phyloP scores from a whole-genome alignment of 2,797 vertebrate genomes.

The Rachycentron canadum region DNA sequence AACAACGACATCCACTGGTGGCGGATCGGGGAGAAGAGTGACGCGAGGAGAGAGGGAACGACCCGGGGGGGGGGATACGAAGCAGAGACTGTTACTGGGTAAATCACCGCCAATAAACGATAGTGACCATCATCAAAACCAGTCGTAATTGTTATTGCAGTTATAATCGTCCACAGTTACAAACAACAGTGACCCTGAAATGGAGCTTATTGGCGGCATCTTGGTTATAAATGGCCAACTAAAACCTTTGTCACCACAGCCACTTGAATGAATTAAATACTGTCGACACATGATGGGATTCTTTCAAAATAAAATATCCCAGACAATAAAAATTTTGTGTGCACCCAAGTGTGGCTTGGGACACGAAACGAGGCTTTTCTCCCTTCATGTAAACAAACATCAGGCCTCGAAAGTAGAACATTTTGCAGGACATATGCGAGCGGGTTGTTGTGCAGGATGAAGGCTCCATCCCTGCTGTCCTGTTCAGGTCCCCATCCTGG shows the following conservation, averaged over 20 bases:
- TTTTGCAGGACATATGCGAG: neutral
- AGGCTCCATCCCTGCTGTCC: neutral
- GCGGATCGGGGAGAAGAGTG: constrained; percentile 77
- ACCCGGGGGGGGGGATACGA: neutral
- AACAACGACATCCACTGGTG: constrained; percentile 92
- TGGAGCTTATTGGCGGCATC: no score
- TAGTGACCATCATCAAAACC: neutral
- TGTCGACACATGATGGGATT: neutral
- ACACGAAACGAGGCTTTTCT: neutral
- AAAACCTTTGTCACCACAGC: neutral
- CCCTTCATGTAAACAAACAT: neutral
- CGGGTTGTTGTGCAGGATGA: neutral
- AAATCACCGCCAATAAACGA: neutral
- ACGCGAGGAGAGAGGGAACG: neutral
- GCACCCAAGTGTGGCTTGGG: neutral
- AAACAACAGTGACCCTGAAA: neutral
- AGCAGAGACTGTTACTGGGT: neutral
- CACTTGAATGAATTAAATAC: neutral
- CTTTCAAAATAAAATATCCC: neutral
- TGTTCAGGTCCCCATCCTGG: neutral
- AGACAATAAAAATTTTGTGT: neutral
- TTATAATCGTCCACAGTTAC: neutral
- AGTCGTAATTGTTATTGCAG: neutral
- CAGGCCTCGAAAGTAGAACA: neutral
- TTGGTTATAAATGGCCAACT: neutral